A percentile compares a stretch with the other conserved stretches of the same genome.
phyloP scores from a whole-genome alignment of 2,888 invertebrate species.

The Lepidocyrtinus sp. region DNA sequence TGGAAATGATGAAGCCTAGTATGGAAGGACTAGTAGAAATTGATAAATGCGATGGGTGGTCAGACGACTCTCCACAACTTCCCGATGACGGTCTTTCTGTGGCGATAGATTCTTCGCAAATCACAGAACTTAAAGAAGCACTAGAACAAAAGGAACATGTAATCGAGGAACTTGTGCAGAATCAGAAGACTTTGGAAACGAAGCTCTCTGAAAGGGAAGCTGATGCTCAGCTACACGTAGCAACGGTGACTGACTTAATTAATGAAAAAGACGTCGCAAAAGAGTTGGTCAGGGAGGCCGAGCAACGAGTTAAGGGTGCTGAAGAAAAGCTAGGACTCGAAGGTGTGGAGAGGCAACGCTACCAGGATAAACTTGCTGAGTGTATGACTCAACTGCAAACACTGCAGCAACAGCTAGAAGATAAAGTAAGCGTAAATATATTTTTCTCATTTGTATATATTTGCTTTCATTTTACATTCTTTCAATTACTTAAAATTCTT shows the following conservation, averaged over 20 bases:
- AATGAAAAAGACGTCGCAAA: no score
- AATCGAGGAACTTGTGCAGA: slow-evolving; percentile 20
- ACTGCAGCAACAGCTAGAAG: slow-evolving; percentile 29
- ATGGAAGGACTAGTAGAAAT: slow-evolving; percentile 44
- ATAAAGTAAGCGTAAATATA: slow-evolving; percentile 17
- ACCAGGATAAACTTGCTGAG: slow-evolving; percentile 24
- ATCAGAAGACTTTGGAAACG: slow-evolving; percentile 47
- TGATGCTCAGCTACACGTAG: no score
- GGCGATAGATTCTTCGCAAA: slow-evolving; percentile 61
- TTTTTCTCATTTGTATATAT: not conserved
- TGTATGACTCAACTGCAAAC: slow-evolving; percentile 38
- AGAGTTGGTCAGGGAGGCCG: no score
- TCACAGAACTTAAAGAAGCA: slow-evolving; percentile 56
- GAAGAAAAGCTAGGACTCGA: no score
- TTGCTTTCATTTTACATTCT: not conserved
- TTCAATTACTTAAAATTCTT: no score
- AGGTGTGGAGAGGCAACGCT: no score
- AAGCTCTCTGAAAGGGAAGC: slow-evolving; percentile 50
- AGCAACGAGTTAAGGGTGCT: no score
- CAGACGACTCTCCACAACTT: slow-evolving; percentile 47
- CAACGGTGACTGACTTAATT: no score
- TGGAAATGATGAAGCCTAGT: slow-evolving; percentile 39
- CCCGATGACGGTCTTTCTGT: slow-evolving; percentile 54
- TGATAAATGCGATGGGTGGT: slow-evolving; percentile 55
- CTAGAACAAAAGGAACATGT: slow-evolving; percentile 41